Evolutionary conservation across 2,797 vertebrate species (phyloP).

Genomic region (Anolis apletophallus): DNA sequence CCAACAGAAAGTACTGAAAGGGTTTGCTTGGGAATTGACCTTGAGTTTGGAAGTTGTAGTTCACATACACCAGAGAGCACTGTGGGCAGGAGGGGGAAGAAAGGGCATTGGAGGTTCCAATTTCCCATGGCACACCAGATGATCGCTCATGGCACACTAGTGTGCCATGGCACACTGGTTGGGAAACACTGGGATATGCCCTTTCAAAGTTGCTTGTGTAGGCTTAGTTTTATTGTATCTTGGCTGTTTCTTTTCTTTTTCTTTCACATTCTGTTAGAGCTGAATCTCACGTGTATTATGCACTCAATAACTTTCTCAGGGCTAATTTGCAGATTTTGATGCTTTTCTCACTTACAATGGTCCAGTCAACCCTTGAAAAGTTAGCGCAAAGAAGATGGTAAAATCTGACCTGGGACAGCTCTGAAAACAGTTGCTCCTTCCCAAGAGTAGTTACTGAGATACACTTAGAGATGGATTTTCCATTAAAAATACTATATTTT

Average conservation of each 20-base stretch:
- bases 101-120: too few relatives aligned
- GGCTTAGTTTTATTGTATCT: background rate
- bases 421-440: background rate
- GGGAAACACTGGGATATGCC: too few relatives aligned
- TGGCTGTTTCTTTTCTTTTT: background rate
- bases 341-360: background rate
- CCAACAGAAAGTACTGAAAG: too few relatives aligned
- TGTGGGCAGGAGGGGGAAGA: too few relatives aligned
- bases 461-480: background rate
- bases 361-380: background rate
- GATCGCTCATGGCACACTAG: too few relatives aligned
- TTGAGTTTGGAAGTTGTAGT: too few relatives aligned
- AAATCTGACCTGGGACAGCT: background rate
- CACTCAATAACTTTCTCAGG: background rate
- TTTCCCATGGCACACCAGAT: too few relatives aligned
- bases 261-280: background rate
- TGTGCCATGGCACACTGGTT: too few relatives aligned
- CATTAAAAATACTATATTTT: background rate
- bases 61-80: too few relatives aligned
- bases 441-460: background rate
- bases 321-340: background rate
- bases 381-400: background rate
- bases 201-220: background rate
- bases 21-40: too few relatives aligned
- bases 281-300: background rate